Evolutionary conservation across 2,888 invertebrate genomes (phyloP).

Genomic region (Parapristionchus giblindavisi): DNA sequence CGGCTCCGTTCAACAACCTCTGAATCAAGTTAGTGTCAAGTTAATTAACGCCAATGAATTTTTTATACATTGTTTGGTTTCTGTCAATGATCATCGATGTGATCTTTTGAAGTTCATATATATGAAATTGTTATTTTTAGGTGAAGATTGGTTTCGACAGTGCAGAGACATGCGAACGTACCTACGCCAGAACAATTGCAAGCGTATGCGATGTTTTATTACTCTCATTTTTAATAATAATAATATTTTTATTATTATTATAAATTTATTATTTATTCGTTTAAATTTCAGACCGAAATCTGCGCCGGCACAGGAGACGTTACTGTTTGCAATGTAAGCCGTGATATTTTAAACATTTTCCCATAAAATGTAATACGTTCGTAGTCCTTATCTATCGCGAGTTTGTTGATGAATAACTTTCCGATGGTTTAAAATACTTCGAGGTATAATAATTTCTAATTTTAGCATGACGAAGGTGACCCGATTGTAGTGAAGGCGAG

Average conservation of each 20-base stretch:
- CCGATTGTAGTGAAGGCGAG: conserved; percentile 5
- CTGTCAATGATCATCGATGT: too few relatives aligned
- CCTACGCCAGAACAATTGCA: too few relatives aligned
- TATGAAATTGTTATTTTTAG: too few relatives aligned
- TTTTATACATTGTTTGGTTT: too few relatives aligned
- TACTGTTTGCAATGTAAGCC: background rate
- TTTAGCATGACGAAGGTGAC: conserved; percentile 22
- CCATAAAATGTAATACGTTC: background rate
- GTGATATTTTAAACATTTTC: too few relatives aligned
- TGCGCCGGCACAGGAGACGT: conserved; percentile 24
- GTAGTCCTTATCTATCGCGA: too few relatives aligned
- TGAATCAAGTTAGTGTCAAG: background rate
- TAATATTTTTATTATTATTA: background rate
- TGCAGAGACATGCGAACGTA: too few relatives aligned
- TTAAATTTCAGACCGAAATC: conserved; percentile 3
- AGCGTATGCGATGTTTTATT: too few relatives aligned
- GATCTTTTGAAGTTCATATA: too few relatives aligned
- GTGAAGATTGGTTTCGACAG: too few relatives aligned
- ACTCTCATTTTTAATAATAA: background rate
- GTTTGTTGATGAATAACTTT: background rate
- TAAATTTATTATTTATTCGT: background rate
- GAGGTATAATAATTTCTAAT: background rate
- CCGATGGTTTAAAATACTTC: background rate
- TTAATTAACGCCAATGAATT: too few relatives aligned
- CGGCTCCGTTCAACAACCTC: background rate